Conservation (phyloP, 2,797 vertebrate genomes). For the Mormyrops boulengeri region DNA sequence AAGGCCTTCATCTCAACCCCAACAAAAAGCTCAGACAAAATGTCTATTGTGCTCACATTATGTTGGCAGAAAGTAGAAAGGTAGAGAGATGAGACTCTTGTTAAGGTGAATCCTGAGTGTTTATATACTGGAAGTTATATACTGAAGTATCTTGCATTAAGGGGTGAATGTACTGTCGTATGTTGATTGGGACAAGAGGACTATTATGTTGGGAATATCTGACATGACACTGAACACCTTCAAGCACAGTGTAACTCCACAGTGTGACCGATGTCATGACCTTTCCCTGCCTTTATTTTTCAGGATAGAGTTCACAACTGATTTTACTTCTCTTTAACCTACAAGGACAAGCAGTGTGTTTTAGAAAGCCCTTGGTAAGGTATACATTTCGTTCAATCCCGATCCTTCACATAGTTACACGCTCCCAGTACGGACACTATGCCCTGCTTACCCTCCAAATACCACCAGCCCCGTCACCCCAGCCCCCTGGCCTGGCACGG, state of each 20-base stretch:
- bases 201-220: not conserved
- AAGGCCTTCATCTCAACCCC: not conserved
- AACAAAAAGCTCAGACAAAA: not conserved
- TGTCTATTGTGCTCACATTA: not conserved
- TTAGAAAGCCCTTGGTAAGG: conserved; percentile 72
- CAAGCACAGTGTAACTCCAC: not conserved
- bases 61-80: not conserved
- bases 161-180: not conserved
- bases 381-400: conserved; percentile 38
- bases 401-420: conserved; percentile 17
- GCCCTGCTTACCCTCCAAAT: not conserved
- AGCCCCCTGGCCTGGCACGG: not conserved
- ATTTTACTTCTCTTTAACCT: conserved; percentile 78
- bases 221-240: not conserved
- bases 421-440: not conserved
- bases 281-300: conserved; percentile 72
- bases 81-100: not conserved
- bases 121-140: not conserved
- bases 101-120: not conserved
- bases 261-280: conserved; percentile 14
- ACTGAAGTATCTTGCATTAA: not conserved
- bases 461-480: not conserved
- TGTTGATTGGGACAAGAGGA: not conserved
- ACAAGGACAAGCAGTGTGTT: conserved; percentile 65
- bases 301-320: conserved; percentile 81